Conservation (phyloP, 2,797 vertebrate genomes). For the Champsocephalus esox region DNA sequence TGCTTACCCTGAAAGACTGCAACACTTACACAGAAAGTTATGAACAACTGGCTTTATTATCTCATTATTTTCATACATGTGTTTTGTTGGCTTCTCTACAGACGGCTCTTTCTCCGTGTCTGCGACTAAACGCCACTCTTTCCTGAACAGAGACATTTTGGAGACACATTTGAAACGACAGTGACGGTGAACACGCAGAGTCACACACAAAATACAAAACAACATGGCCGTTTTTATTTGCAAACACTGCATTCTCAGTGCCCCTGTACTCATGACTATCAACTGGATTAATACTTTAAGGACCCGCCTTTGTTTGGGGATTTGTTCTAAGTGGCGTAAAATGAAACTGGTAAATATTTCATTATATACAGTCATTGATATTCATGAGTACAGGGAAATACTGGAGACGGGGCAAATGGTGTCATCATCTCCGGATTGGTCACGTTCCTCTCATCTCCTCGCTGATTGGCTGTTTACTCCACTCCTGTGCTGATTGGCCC, state of each 20-base stretch:
- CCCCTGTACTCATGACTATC: conserved; percentile 81
- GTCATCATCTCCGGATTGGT: conserved; percentile 59
- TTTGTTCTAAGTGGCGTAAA: conserved; percentile 81
- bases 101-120: conserved; percentile 27
- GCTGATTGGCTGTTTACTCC: conserved; percentile 62
- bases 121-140: conserved; percentile 36
- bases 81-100: conserved; percentile 44
- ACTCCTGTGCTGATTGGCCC: conserved; percentile 59
- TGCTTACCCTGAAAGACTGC: background rate
- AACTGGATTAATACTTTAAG: conserved; percentile 85
- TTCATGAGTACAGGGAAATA: conserved; percentile 73
- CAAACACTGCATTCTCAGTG: conserved; percentile 48
- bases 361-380: conserved; percentile 82
- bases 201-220: conserved; percentile 62
- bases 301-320: conserved; percentile 86
- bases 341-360: conserved; percentile 79
- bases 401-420: conserved; percentile 40
- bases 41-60: conserved; percentile 75
- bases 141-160: conserved; percentile 51
- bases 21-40: conserved; percentile 36
- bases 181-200: conserved; percentile 47
- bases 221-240: conserved; percentile 58
- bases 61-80: conserved; percentile 57
- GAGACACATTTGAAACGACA: conserved; percentile 55
- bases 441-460: conserved; percentile 47